phyloP scores from a whole-genome alignment of 2,888 invertebrate genomes.

The Heliconius hortense region DNA sequence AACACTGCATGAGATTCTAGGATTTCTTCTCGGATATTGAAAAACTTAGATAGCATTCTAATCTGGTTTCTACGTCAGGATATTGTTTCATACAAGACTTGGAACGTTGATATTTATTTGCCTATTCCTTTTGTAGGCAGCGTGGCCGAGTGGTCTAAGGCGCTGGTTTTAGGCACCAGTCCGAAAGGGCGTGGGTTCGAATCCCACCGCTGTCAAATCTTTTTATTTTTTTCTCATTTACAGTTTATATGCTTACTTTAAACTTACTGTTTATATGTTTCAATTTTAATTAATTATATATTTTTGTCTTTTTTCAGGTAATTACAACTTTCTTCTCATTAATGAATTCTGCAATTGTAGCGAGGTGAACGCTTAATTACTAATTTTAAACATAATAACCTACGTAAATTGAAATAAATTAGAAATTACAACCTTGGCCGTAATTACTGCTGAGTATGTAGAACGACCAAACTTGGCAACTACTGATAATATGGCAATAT shows the following conservation, averaged over 20 bases:
- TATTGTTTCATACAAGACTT: constrained; percentile 6
- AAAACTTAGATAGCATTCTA: constrained; percentile 12
- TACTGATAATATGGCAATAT: not conserved
- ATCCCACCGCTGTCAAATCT: constrained; percentile 79
- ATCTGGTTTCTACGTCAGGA: not conserved
- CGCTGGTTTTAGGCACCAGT: constrained; percentile 96
- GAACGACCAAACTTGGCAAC: not conserved
- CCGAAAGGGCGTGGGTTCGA: constrained; percentile 84
- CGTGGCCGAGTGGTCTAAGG: constrained; percentile 95
- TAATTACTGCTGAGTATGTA: not conserved
- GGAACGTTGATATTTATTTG: constrained; percentile 18
- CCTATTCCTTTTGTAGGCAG: constrained; percentile 70
- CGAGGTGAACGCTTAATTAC: constrained; percentile 10
- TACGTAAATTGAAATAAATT: not conserved
- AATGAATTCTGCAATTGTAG: not conserved
- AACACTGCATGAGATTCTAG: not conserved
- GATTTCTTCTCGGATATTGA: constrained; percentile 3
- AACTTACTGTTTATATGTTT: not conserved
- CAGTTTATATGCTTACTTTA: too few relatives aligned
- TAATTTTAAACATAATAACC: not conserved
- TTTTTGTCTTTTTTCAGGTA: constrained; percentile 24
- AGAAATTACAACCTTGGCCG: constrained; percentile 4
- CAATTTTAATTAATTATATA: not conserved
- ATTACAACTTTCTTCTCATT: constrained; percentile 5
- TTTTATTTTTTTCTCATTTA: not conserved